Evolutionary conservation across 2,888 invertebrate species (phyloP).

Genomic region (Alloplasta piceator): DNA sequence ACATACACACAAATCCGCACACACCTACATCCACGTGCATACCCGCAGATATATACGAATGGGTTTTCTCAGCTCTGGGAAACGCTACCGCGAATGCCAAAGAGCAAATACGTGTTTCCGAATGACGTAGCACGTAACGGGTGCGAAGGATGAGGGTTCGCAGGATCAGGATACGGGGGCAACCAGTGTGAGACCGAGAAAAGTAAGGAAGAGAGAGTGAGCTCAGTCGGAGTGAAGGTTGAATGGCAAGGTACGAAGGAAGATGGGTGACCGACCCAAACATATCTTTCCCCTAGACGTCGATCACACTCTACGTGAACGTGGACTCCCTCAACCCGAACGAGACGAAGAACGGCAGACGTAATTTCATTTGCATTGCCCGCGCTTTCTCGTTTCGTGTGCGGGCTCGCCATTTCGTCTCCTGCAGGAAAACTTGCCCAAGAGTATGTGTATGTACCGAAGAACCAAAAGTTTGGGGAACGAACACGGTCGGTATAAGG

Average conservation of each 20-base stretch:
- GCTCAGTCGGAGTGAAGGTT: conserved; percentile 9
- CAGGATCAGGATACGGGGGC: conserved; percentile 13
- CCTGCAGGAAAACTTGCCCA: conserved; percentile 7
- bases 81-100: conserved; percentile 70
- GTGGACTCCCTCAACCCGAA: conserved; percentile 2
- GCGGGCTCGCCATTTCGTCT: conserved; percentile 14
- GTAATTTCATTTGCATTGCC: conserved; percentile 76
- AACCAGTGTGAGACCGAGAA: conserved; percentile 34
- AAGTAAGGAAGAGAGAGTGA: conserved; percentile 7
- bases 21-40: conserved; percentile 31
- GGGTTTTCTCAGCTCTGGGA: conserved; percentile 37
- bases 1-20: conserved; percentile 2
- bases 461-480: conserved; percentile 31
- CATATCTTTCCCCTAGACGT: conserved; percentile 14
- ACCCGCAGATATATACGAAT: not conserved
- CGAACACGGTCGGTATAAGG: conserved; percentile 15
- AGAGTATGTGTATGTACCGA: not conserved
- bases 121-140: conserved; percentile 70
- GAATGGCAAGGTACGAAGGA: conserved; percentile 12
- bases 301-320: conserved; percentile 37
- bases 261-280: conserved; percentile 18
- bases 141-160: conserved; percentile 44
- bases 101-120: conserved; percentile 78
- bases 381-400: conserved; percentile 16
- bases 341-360: conserved; percentile 61